Evolutionary conservation across 2,113 vertebrate species (phyloP).

Genomic region (Phalacrocorax carbo): DNA sequence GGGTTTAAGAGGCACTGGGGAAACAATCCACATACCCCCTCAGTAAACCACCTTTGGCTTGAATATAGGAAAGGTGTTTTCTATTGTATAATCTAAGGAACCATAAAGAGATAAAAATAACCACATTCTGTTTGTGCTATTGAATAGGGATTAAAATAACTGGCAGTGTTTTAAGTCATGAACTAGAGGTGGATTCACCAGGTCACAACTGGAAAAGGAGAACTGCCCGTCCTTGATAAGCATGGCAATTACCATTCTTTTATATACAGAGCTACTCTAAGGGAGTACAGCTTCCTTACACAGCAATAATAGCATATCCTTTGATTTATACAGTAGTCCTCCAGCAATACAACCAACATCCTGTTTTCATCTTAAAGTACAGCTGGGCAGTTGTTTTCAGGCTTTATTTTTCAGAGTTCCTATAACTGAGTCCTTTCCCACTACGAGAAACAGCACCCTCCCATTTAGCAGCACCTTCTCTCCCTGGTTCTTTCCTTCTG

Average conservation of each 20-base stretch:
- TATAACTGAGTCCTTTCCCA: background rate
- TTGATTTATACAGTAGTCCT: conserved; percentile 55
- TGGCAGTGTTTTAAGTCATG: background rate
- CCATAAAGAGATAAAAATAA: conserved; percentile 47
- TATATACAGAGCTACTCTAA: conserved; percentile 35
- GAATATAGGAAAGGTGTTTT: background rate
- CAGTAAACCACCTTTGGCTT: background rate
- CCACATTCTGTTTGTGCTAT: background rate
- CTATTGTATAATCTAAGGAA: background rate
- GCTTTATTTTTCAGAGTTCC: background rate
- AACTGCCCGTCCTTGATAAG: conserved; percentile 59
- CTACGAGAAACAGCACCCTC: background rate
- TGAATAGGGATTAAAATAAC: conserved; percentile 55
- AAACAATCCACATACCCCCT: background rate
- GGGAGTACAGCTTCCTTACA: conserved; percentile 53
- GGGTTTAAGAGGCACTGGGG: background rate
- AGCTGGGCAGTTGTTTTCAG: conserved; percentile 27
- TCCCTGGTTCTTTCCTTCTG: background rate
- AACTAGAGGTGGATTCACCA: conserved; percentile 13
- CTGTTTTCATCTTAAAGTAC: conserved; percentile 66
- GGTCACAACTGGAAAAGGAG: conserved; percentile 38
- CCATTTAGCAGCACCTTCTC: background rate
- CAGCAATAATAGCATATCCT: conserved; percentile 66
- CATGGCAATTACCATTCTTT: conserved; percentile 53
- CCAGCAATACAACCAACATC: conserved; percentile 48